Base-by-base conservation (phyloP, 2,888 invertebrate species). In the Nycteola revayana region DNA sequence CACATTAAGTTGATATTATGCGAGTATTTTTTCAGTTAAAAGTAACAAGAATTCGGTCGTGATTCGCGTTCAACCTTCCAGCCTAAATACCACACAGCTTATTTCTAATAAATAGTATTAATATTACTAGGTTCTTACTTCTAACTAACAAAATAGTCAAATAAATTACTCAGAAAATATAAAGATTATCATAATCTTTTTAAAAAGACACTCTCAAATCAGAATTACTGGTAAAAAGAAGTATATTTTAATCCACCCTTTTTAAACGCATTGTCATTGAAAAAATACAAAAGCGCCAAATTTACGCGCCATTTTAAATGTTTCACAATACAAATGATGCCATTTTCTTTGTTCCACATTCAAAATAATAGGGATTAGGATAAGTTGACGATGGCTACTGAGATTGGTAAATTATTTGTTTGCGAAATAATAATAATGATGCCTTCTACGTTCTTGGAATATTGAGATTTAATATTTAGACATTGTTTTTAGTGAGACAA, bases 191-290 rank as follows among this genome's bases (percentile, higher is more conserved):
- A 22, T 36, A 33, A 47, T 38, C 34, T 39, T 40, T 42, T 37
- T 36, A 38, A 43, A 38, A 10, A 18, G 25, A 28, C 28, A 32
- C 35, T 44, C n/a, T n/a, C 14, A 33, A 10, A 29, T 32, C 14
- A 4, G 10, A 5, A 23, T n/a, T 6, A 21, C 21, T 33, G 47
- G 26, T 26, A 37, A 37, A 47, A 36, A 36, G 26, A 24, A 46
- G 50, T 28, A 38, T 34, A 37, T 34, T 11, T 21, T 46, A 54
- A 54, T 39, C 55, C 45, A 11, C 29, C 42, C 37, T 42, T 40
- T 51, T 51, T 49, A 36, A n/a, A 9, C 9, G 25, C 23, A 25
- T 7, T 21, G 7, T 21, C 4, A 2, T 5, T 14, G 14, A 14
- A 7, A 21, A 22, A 50, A 35, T 26, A n/a, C 33, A 28, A 41